Base-by-base conservation (phyloP, 2,888 invertebrate species). In the Gymnoscelis rufifasciata region DNA sequence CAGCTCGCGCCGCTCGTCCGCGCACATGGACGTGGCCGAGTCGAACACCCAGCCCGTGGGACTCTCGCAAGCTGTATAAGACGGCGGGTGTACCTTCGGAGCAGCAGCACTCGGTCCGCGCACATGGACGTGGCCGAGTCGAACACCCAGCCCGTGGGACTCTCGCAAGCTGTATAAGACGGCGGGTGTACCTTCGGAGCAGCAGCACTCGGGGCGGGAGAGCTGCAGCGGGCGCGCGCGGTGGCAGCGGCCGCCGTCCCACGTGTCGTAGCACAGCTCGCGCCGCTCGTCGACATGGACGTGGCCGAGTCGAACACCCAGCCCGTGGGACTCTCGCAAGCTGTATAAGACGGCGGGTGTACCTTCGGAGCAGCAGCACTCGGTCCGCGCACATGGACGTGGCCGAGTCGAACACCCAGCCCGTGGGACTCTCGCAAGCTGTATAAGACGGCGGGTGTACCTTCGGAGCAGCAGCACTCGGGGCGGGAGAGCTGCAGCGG, bases 401-500 rank as follows among this genome's bases (percentile, higher is more conserved):
- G 51, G 90, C 89, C 47, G 90, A 89, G 66, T 93, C 92, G 52
- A 94, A 87, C 14, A 91, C 88, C 82, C 90, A 94, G 7, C 95
- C 95, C 29, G 91, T 79, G 0, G 95, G 95, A 71, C 96, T 96
- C 46, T 93, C 93, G n/a, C n/a, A n/a, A n/a, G n/a, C n/a, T n/a
- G n/a, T n/a, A n/a, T n/a, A n/a, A n/a, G n/a, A n/a, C n/a, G n/a
- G n/a, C n/a, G n/a, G n/a, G n/a, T n/a, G n/a, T n/a, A n/a, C n/a
- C n/a, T n/a, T n/a, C n/a, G n/a, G n/a, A n/a, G n/a, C n/a, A n/a
- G n/a, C n/a, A n/a, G n/a, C n/a, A n/a, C n/a, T n/a, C n/a, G n/a
- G n/a, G n/a, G n/a, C n/a, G n/a, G n/a, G n/a, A n/a, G n/a, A n/a
- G n/a, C n/a, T n/a, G n/a, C n/a, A n/a, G n/a, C n/a, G n/a, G n/a